A percentile compares a stretch with the other conserved stretches of the same genome.
phyloP scores from a whole-genome alignment of 2,888 invertebrate species.

The Conistra vaccinii region DNA sequence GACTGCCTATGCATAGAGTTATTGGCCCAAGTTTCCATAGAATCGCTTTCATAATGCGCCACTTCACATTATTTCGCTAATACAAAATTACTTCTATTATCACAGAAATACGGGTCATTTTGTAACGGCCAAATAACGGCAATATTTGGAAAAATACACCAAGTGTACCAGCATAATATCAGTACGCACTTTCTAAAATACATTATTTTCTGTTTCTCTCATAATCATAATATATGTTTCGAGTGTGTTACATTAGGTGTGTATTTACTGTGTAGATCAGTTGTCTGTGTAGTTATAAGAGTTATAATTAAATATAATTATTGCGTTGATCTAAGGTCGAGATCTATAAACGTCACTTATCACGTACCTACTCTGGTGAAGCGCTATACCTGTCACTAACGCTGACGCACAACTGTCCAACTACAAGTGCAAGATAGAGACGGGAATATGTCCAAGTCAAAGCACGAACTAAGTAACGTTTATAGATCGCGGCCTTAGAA shows the following conservation, averaged over 20 bases:
- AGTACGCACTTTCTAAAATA: not conserved
- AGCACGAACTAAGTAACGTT: not conserved
- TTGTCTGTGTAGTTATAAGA: constrained; percentile 14
- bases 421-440: too few species aligned
- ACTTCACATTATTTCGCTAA: not conserved
- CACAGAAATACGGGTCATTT: not conserved
- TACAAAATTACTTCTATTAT: not conserved
- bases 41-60: not conserved
- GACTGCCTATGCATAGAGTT: not conserved
- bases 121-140: not conserved
- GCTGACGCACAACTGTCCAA: too few species aligned
- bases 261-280: constrained; percentile 20
- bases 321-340: not conserved
- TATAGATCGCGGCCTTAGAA: not conserved
- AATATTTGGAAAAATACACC: not conserved
- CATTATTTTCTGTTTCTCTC: constrained; percentile 3
- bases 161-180: not conserved
- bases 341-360: not conserved
- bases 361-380: too few species aligned
- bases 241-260: constrained; percentile 21
- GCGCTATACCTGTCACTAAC: too few species aligned
- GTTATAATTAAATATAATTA: constrained; percentile 7
- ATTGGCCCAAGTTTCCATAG: constrained; percentile 1
- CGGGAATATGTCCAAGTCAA: too few species aligned
- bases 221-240: not conserved